phyloP scores from a whole-genome alignment of 2,888 invertebrate species.

The Drosophila atripex region DNA sequence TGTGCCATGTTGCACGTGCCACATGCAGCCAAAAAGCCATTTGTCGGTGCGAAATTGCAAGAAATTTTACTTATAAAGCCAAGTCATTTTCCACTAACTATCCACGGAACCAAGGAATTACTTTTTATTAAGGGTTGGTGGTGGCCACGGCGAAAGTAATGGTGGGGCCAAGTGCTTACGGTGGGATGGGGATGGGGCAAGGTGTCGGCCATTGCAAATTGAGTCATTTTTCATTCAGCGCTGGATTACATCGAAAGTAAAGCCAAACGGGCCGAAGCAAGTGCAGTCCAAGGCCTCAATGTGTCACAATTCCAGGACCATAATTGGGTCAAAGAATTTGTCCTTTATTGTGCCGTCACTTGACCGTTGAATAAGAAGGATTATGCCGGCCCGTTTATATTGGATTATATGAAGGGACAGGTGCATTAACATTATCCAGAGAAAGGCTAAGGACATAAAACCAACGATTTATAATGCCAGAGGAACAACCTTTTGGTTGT shows the following conservation, averaged over 20 bases:
- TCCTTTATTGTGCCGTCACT: conserved; percentile 29
- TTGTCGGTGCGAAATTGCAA: conserved; percentile 71
- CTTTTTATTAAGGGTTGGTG: conserved; percentile 67
- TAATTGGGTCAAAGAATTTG: conserved; percentile 41
- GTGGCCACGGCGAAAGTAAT: conserved; percentile 15
- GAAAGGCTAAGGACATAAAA: conserved; percentile 32
- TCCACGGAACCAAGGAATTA: conserved; percentile 53
- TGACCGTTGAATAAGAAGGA: conserved; percentile 40
- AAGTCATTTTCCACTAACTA: conserved; percentile 60
- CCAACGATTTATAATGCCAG: conserved; percentile 28
- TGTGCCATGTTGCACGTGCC: conserved; percentile 52
- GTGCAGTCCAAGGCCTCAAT: conserved; percentile 59
- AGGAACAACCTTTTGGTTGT: conserved; percentile 13
- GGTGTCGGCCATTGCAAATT: conserved; percentile 63
- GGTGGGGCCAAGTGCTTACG: background rate
- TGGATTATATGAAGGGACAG: conserved; percentile 21
- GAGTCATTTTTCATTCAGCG: conserved; percentile 73
- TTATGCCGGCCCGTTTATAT: conserved; percentile 16
- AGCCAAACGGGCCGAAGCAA: conserved; percentile 17
- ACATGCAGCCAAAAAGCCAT: conserved; percentile 56
- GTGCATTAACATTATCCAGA: conserved; percentile 26
- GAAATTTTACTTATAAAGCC: conserved; percentile 67
- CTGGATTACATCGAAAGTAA: conserved; percentile 55
- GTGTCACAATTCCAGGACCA: conserved; percentile 59
- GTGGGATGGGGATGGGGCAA: background rate